Evolutionary conservation across 2,797 vertebrate species (phyloP), one percentile per base, ranked within the genome.

Genomic region (Rallus crepitans): DNA sequence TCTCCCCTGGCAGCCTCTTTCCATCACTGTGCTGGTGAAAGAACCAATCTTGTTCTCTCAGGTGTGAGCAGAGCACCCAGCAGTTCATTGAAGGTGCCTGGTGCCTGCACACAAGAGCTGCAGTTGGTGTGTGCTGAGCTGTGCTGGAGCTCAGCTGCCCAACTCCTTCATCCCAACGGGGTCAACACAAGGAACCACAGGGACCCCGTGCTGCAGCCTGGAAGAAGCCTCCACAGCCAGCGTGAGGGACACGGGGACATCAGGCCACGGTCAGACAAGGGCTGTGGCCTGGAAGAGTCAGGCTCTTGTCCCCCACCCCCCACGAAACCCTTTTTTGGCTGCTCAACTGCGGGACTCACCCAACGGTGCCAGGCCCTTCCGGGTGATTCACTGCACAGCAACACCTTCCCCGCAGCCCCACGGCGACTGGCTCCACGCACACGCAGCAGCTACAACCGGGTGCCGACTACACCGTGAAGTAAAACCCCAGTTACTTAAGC

Each of bases 401-500:
- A 15, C 13, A 5, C 45, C 21, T 39, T 31, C 1, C 1, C 30
- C 61, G 11, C n/a, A 35, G 23, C 39, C 86, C 56, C 59, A 15
- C 30, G 48, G 37, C 21, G 14, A 15, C 16, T 18, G 39, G 27
- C 80, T 86, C 52, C 27, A 33, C 23, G 45, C 6, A 14, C 24
- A 55, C 56, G 19, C 25, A 48, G 16, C 45, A 24, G 10, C 18
- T 63, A 66, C 57, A 40, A 37, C 24, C 52, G 65, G 59, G 3
- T 52, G 15, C 63, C 63, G 65, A 50, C 33, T 21, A 71, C 68
- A 25, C 63, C 21, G 73, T 3, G 7, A 80, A 82, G 11, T 18
- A 53, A 48, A 86, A 42, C 12, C 52, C 50, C 20, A 69, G 31
- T 85, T 86, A 89, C 88, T 94, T 97, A 97, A 97, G 95, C 97